A percentile compares a stretch with the other conserved stretches of the same genome.
phyloP scores from a whole-genome alignment of 1,140 invertebrate species.

The Monomorium pharaonis region DNA sequence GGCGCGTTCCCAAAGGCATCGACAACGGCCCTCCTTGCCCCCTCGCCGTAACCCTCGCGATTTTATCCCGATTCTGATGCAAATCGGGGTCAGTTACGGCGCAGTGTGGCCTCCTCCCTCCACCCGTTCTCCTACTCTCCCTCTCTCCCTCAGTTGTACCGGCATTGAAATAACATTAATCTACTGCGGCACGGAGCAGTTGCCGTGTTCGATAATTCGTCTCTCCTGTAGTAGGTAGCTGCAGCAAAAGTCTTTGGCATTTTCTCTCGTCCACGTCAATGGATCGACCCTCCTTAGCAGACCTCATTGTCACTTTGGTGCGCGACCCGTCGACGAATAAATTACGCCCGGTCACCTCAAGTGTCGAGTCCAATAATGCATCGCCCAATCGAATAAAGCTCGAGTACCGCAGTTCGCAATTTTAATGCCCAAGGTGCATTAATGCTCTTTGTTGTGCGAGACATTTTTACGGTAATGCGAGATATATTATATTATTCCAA shows the following conservation, averaged over 20 bases:
- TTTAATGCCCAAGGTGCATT: constrained; percentile 37
- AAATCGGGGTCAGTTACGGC: constrained; percentile 79
- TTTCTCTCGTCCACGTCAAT: constrained; percentile 57
- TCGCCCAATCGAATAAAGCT: constrained; percentile 32
- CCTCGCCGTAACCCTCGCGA: constrained; percentile 57
- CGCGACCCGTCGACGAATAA: constrained; percentile 55
- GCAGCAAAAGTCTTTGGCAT: constrained; percentile 49
- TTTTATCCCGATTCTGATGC: constrained; percentile 76
- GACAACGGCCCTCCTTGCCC: constrained; percentile 14
- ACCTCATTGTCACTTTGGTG: constrained; percentile 62
- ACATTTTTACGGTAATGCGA: constrained; percentile 27
- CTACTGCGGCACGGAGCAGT: constrained; percentile 74
- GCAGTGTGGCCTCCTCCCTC: constrained; percentile 40
- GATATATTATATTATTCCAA: constrained; percentile 6
- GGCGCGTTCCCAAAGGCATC: constrained; percentile 74
- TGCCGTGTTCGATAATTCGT: constrained; percentile 76
- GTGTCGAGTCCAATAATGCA: constrained; percentile 42
- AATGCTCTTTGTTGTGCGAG: background rate
- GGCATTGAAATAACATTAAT: constrained; percentile 81
- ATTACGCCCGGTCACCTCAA: constrained; percentile 57
- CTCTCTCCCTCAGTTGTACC: background rate
- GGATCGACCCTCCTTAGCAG: constrained; percentile 35
- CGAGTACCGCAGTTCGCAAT: constrained; percentile 23
- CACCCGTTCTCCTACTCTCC: background rate
- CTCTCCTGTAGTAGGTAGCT: constrained; percentile 28